phyloP scores from a whole-genome alignment of 2,888 invertebrate genomes.

The Thyatira batis region DNA sequence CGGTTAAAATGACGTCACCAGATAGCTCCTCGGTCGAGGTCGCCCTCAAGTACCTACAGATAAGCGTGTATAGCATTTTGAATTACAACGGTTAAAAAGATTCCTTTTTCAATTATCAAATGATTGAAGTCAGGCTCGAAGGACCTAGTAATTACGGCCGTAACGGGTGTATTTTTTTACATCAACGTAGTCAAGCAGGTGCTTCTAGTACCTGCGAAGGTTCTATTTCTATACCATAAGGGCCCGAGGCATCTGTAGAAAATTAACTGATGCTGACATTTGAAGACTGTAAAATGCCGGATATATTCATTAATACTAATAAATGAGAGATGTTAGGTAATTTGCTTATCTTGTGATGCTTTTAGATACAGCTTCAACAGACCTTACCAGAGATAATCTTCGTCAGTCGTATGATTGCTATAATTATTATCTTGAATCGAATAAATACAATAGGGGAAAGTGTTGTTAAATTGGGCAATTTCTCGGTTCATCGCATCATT shows the following conservation, averaged over 20 bases:
- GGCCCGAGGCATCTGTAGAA: constrained; percentile 8
- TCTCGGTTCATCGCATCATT: constrained; percentile 49
- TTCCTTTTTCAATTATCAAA: background rate
- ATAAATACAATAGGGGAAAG: constrained; percentile 51
- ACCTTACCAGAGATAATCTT: background rate
- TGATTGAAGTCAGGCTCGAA: background rate
- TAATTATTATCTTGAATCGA: constrained; percentile 11
- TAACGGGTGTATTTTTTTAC: background rate
- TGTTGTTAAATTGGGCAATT: constrained; percentile 47
- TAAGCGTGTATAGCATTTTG: constrained; percentile 28
- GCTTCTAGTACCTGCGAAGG: background rate
- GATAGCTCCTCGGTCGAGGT: constrained; percentile 44
- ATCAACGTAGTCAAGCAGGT: background rate
- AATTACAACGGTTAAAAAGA: constrained; percentile 16
- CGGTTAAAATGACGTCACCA: constrained; percentile 47
- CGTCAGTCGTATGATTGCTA: background rate
- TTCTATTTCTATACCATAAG: constrained; percentile 7
- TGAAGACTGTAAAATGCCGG: background rate
- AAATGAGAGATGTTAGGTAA: background rate
- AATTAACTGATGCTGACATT: constrained; percentile 1
- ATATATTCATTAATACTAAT: background rate
- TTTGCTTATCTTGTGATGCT: background rate
- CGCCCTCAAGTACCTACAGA: constrained; percentile 34
- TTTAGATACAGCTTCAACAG: background rate
- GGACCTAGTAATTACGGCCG: background rate